Conservation (phyloP, 2,888 invertebrate genomes). For the Tipula helvola region DNA sequence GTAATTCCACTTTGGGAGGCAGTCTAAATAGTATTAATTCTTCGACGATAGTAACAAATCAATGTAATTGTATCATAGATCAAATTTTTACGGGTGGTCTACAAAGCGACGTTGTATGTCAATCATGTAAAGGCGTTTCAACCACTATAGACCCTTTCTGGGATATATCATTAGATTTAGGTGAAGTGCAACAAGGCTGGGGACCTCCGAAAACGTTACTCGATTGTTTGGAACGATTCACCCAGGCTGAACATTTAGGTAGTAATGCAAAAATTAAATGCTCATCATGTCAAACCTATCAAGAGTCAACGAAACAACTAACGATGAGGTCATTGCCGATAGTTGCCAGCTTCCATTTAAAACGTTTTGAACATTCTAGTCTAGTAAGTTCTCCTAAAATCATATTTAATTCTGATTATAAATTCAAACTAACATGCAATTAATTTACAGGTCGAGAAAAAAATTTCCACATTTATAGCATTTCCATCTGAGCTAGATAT, state of each 20-base stretch:
- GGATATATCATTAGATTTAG: constrained; percentile 93
- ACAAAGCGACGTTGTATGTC: constrained; percentile 94
- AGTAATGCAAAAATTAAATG: constrained; percentile 87
- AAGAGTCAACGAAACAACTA: constrained; percentile 90
- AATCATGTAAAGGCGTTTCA: constrained; percentile 85
- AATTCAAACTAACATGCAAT: not conserved
- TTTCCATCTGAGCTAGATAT: constrained; percentile 93
- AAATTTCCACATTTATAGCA: constrained; percentile 84
- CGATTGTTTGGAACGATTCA: constrained; percentile 86
- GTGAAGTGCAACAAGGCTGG: constrained; percentile 40
- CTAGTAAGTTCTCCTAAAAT: constrained; percentile 26
- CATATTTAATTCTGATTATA: not conserved
- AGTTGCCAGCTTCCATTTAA: constrained; percentile 93
- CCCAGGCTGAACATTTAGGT: constrained; percentile 84
- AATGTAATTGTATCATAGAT: constrained; percentile 93
- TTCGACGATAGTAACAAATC: constrained; percentile 25
- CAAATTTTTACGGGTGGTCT: constrained; percentile 93
- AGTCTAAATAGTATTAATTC: constrained; percentile 16
- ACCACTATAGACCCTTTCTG: constrained; percentile 96
- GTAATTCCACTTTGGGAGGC: constrained; percentile 7
- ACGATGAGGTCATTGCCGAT: constrained; percentile 91
- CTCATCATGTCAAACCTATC: constrained; percentile 76
- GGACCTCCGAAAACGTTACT: constrained; percentile 63
- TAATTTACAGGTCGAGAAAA: constrained; percentile 53
- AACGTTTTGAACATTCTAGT: constrained; percentile 87